phyloP scores from a whole-genome alignment of 2,797 vertebrate genomes.

The Octomys mimax region DNA sequence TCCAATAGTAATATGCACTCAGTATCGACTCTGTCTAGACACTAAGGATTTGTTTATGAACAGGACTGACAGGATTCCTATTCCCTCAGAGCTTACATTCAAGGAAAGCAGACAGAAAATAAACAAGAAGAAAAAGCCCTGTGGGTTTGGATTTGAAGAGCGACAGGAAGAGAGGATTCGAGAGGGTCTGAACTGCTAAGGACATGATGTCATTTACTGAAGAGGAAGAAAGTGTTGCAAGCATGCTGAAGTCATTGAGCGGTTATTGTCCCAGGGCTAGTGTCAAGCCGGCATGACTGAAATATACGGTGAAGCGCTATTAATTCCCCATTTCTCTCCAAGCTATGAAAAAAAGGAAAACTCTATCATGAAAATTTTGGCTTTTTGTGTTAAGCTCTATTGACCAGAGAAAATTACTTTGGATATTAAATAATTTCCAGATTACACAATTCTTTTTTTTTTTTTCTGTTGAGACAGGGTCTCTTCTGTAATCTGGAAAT shows the following conservation, averaged over 20 bases:
- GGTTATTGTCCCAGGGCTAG: background rate
- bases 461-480: background rate
- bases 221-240: background rate
- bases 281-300: background rate
- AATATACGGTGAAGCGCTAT: background rate
- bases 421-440: slow-evolving; percentile 3
- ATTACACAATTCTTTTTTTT: background rate
- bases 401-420: background rate
- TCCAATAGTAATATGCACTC: slow-evolving; percentile 31
- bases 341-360: background rate
- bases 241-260: background rate
- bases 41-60: slow-evolving; percentile 56
- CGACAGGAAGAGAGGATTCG: background rate
- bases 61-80: background rate
- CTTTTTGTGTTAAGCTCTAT: background rate
- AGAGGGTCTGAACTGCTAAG: background rate
- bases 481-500: background rate
- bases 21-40: slow-evolving; percentile 74
- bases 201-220: slow-evolving; percentile 3
- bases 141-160: background rate
- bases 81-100: slow-evolving; percentile 71
- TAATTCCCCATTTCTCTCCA: slow-evolving; percentile 26
- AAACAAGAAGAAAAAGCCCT: slow-evolving; percentile 68
- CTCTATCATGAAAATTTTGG: background rate
- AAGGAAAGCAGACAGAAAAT: slow-evolving; percentile 81